Evolutionary conservation across 2,113 vertebrate species (phyloP).

Genomic region (Myiozetetes cayanensis): DNA sequence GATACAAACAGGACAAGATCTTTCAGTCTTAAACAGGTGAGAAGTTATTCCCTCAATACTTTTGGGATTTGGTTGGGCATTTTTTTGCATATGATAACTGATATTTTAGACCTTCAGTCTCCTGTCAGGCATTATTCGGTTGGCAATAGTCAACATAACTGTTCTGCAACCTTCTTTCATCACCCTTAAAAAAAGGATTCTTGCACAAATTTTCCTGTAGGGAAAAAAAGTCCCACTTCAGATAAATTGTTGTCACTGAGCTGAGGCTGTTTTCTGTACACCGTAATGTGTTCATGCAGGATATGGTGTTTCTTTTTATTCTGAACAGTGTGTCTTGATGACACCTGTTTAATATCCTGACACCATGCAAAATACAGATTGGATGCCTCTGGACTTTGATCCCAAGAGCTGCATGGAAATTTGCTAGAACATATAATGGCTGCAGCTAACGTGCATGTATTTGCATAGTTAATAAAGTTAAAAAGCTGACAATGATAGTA

Average conservation of each 20-base stretch:
- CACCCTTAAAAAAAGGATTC: background rate
- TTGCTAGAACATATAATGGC: background rate
- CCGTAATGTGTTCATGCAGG: background rate
- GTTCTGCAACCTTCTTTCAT: background rate
- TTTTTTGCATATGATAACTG: background rate
- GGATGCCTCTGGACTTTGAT: background rate
- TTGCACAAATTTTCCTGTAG: background rate
- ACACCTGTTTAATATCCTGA: background rate
- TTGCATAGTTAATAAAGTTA: conserved; percentile 1
- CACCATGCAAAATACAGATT: background rate
- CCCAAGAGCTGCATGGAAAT: background rate
- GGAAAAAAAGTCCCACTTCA: background rate
- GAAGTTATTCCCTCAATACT: background rate
- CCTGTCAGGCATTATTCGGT: background rate
- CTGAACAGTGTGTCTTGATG: background rate
- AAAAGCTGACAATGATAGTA: background rate
- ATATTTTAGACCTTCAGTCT: background rate
- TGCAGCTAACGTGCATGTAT: background rate
- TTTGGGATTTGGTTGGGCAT: background rate
- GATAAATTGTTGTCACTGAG: background rate
- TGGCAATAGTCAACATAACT: background rate
- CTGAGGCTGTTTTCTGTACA: background rate
- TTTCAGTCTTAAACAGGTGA: background rate
- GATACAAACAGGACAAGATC: background rate
- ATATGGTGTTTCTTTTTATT: background rate